phyloP scores from a whole-genome alignment of 1,140 invertebrate genomes.

The Cydia pomonella region DNA sequence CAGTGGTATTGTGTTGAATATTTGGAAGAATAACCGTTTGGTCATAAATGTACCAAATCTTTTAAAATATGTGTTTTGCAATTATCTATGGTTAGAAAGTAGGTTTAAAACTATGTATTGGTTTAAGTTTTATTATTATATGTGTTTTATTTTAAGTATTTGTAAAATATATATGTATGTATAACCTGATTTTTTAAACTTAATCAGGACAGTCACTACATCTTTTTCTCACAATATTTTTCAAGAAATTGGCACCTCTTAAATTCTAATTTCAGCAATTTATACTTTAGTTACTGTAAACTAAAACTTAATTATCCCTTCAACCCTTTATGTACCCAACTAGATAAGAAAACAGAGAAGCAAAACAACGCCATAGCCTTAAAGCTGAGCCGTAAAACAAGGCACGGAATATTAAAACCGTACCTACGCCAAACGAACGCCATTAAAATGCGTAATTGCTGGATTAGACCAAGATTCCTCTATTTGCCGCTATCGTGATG shows the following conservation, averaged over 20 bases:
- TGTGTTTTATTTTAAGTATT: no score
- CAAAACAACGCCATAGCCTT: constrained; percentile 52
- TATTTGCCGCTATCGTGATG: constrained; percentile 55
- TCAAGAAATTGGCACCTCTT: background rate
- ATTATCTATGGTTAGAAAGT: no score
- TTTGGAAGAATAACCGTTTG: no score
- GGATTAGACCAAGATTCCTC: constrained; percentile 79
- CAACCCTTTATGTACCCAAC: constrained; percentile 6
- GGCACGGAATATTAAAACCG: constrained; percentile 77
- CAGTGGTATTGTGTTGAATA: no score
- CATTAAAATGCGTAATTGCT: constrained; percentile 80
- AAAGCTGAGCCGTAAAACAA: constrained; percentile 70
- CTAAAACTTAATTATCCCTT: constrained; percentile 16
- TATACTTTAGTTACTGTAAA: background rate
- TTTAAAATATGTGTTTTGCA: no score
- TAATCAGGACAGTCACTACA: background rate
- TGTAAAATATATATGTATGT: no score
- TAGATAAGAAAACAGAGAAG: constrained; percentile 65
- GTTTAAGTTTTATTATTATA: no score
- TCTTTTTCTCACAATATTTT: background rate
- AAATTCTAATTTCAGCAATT: background rate
- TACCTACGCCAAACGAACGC: constrained; percentile 58
- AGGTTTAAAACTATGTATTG: no score
- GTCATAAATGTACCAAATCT: no score
- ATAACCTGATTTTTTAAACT: no score